Conservation (phyloP, 1,140 invertebrate species). For the Drosophila watanabei region DNA sequence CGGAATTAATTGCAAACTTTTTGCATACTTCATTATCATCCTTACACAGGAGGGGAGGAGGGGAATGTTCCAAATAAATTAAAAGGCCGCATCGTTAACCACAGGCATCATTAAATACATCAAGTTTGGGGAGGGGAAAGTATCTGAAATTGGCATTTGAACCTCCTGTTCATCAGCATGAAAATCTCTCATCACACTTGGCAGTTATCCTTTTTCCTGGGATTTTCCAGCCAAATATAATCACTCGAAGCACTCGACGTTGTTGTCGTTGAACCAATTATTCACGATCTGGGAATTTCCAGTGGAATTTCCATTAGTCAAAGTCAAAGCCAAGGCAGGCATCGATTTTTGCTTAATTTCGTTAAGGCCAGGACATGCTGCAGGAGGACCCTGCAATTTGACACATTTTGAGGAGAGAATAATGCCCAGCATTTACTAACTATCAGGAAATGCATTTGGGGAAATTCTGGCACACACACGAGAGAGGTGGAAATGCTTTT, state of each 20-base stretch:
- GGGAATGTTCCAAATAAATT: conserved; percentile 19
- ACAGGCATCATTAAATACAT: conserved; percentile 47
- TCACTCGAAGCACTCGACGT: background rate
- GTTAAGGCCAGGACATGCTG: conserved; percentile 14
- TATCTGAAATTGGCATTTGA: conserved; percentile 43
- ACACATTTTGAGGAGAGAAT: conserved; percentile 55
- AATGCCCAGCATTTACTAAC: conserved; percentile 6
- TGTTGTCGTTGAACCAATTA: conserved; percentile 51
- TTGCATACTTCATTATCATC: conserved; percentile 39
- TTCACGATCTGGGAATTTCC: conserved; percentile 31
- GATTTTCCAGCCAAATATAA: background rate
- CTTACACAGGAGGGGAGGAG: too few species aligned
- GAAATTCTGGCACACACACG: conserved; percentile 1
- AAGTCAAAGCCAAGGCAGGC: conserved; percentile 61
- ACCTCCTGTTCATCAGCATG: conserved; percentile 18
- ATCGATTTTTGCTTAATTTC: conserved; percentile 47
- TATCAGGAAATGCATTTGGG: conserved; percentile 18
- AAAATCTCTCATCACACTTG: conserved; percentile 3
- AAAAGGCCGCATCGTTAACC: conserved; percentile 44
- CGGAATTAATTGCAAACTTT: conserved; percentile 44
- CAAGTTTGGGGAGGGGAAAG: background rate
- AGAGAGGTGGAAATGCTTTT: too few species aligned
- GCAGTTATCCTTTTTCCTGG: conserved; percentile 6
- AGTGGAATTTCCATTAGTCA: conserved; percentile 75
- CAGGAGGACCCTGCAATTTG: conserved; percentile 44